Evolutionary conservation across 2,797 vertebrate genomes (phyloP), one percentile per base, ranked within the genome.

Genomic region (Eospalax fontanierii): DNA sequence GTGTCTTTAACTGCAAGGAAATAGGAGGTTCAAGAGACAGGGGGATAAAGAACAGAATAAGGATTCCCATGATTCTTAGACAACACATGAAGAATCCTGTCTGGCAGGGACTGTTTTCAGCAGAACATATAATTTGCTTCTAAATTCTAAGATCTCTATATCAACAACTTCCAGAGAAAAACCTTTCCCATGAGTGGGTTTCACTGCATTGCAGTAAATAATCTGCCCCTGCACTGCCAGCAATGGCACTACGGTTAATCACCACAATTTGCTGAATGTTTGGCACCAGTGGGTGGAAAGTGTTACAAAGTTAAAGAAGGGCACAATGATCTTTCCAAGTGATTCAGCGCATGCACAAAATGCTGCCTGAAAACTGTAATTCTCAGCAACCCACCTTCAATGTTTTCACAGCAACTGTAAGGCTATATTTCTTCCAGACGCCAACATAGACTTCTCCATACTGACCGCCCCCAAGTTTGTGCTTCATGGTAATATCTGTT

Each of bases 401-500:
- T 0, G 99, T 99, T 98, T 99, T 99, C 95, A 99, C 99, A 68
- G 99, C 99, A 43, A 99, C 99, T 0, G 99, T 99, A 94, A 99
- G 99, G 98, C 98, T 99, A 98, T 99, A 99, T 96, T 99, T 99
- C 95, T 99, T 99, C 99, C 99, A 99, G 96, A 99, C 99, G 0
- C 99, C 99, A 59, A 99, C 99, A 0, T 99, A 99, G 89, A 99
- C 99, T 98, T 99, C 99, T 1, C 99, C 99, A 12, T 99, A 99
- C 97, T 99, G 99, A 93, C 99, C 99, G 35, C 99, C 99, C 70
- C 99, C 99, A 2, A 99, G 99, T 97, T 99, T 99, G 99, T 99
- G 99, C 99, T 99, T 99, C 99, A 99, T 99, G 98, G 99, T 99
- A 98, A 99, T 99, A 97, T 99, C 99, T 10, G 99, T 99, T 95